Evolutionary conservation across 2,113 vertebrate species (phyloP).

Genomic region (Columba livia): DNA sequence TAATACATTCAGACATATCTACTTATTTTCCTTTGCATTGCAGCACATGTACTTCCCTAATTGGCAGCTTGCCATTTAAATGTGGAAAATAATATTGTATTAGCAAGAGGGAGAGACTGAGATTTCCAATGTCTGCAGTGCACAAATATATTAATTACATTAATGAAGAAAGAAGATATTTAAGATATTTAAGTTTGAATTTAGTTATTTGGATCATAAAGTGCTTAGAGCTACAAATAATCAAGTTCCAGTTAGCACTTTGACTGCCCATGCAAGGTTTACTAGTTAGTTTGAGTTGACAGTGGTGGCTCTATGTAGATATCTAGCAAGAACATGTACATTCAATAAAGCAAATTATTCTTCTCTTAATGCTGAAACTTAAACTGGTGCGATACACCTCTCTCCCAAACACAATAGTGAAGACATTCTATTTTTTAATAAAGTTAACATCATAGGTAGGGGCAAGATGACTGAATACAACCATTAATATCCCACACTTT

Average conservation of each 20-base stretch:
- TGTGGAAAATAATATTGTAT: neutral
- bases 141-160: neutral
- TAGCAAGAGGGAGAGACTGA: neutral
- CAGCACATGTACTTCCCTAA: slow-evolving; percentile 12
- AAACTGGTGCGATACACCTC: neutral
- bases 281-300: neutral
- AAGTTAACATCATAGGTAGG: neutral
- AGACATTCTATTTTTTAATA: neutral
- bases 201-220: neutral
- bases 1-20: slow-evolving; percentile 42
- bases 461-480: neutral
- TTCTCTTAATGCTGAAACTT: neutral
- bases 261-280: neutral
- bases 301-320: neutral
- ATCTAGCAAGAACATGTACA: neutral
- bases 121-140: neutral
- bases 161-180: neutral
- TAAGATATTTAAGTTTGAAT: neutral
- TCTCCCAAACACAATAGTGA: neutral
- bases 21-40: slow-evolving; percentile 45
- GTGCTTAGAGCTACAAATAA: neutral
- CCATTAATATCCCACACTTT: neutral
- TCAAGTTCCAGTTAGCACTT: neutral
- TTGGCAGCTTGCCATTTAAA: slow-evolving; percentile 32
- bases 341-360: neutral